Evolutionary conservation across 2,888 invertebrate species (phyloP).

Genomic region (Allacma fusca): DNA sequence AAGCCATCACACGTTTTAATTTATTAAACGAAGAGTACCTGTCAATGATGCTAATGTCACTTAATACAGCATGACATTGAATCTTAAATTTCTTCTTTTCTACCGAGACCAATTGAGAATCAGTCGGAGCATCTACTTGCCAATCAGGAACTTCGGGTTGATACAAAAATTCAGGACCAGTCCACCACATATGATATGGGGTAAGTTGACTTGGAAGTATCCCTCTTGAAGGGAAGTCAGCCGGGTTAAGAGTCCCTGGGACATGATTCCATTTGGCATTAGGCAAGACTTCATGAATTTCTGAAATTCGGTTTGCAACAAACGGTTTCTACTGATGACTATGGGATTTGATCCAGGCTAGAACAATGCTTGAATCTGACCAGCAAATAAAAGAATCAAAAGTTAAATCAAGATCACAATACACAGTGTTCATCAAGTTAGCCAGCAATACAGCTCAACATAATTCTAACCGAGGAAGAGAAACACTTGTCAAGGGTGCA

Average conservation of each 20-base stretch:
- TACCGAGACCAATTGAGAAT: too few relatives aligned
- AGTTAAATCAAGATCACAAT: neutral
- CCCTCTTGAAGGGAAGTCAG: slow-evolving; percentile 58
- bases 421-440: neutral
- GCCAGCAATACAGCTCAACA: slow-evolving; percentile 1
- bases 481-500: too few relatives aligned
- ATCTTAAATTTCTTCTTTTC: too few relatives aligned
- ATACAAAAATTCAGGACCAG: slow-evolving; percentile 16
- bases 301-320: slow-evolving; percentile 59
- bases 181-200: slow-evolving; percentile 30
- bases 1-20: too few relatives aligned
- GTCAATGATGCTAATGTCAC: too few relatives aligned
- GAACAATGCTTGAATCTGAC: slow-evolving; percentile 61
- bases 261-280: slow-evolving; percentile 58
- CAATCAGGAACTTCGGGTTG: too few relatives aligned
- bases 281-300: slow-evolving; percentile 50
- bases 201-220: slow-evolving; percentile 14
- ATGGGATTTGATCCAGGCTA: too few relatives aligned
- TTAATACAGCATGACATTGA: too few relatives aligned
- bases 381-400: slow-evolving; percentile 45
- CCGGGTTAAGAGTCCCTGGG: slow-evolving; percentile 50
- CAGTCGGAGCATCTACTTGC: too few relatives aligned
- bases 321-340: slow-evolving; percentile 57
- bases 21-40: too few relatives aligned
- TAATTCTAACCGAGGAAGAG: too few relatives aligned